Evolutionary conservation across 1,140 invertebrate species (phyloP).

Genomic region (Colletes gigas): DNA sequence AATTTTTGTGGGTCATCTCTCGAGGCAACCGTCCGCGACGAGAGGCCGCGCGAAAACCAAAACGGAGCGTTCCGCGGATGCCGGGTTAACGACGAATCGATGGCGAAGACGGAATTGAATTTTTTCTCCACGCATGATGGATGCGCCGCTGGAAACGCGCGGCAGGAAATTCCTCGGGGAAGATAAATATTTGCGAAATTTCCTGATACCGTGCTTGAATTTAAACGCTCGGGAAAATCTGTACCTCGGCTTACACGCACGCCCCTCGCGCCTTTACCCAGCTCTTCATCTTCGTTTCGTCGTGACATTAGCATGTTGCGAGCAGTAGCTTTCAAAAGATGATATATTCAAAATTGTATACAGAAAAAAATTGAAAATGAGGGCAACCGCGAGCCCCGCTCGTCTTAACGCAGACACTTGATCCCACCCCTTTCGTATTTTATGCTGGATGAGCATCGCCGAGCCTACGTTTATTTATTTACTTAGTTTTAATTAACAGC

Average conservation of each 20-base stretch:
- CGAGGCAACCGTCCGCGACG: background rate
- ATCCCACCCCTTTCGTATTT: background rate
- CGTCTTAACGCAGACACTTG: conserved; percentile 2
- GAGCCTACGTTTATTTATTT: too few species aligned
- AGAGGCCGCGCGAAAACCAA: background rate
- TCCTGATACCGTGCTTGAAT: background rate
- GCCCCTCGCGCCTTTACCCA: background rate
- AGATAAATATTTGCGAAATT: conserved; percentile 2
- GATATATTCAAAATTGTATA: conserved; percentile 33
- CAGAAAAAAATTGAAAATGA: background rate
- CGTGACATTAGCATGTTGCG: background rate
- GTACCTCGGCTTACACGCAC: too few species aligned
- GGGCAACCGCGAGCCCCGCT: background rate
- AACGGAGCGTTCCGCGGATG: background rate
- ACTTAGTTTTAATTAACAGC: too few species aligned
- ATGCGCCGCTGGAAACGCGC: background rate
- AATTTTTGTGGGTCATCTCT: conserved; percentile 16
- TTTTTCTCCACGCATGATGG: background rate
- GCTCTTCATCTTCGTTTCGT: background rate
- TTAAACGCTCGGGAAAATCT: conserved; percentile 4
- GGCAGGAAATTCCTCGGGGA: background rate
- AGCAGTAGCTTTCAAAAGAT: background rate
- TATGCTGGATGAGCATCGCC: too few species aligned
- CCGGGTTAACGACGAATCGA: background rate
- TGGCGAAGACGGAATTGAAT: background rate